These are phyloP conservation scores for Nothocercus nigrocapillus DNA, from an alignment of 2,113 vertebrate species.

Conservation along the genomic window DNA sequence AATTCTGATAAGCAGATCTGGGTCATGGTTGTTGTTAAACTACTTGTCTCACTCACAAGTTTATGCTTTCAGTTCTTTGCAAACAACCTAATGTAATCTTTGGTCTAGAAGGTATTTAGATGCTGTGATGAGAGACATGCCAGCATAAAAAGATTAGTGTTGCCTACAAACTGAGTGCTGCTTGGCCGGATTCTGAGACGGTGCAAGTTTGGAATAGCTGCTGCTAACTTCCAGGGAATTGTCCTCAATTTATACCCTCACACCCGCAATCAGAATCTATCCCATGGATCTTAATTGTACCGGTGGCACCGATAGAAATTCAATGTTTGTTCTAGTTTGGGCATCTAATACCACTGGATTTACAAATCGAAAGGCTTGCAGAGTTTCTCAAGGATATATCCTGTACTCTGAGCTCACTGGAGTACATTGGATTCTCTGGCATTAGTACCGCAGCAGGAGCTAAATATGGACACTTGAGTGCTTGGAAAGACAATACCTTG, in stretches of 20 bases:
- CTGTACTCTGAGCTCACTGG: conserved; percentile 25
- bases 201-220: background rate
- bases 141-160: background rate
- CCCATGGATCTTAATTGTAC: background rate
- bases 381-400: conserved; percentile 15
- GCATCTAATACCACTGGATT: background rate
- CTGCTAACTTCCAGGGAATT: background rate
- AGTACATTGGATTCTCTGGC: conserved; percentile 48
- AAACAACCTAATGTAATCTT: conserved; percentile 23
- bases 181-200: background rate
- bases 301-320: conserved; percentile 44
- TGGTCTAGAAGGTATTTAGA: conserved; percentile 11
- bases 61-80: conserved; percentile 16
- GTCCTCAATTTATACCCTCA: background rate
- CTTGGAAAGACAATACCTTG: conserved; percentile 50
- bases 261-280: background rate
- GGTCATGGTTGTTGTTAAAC: conserved; percentile 21
- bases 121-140: background rate
- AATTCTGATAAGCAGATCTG: conserved; percentile 12
- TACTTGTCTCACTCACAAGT: background rate
- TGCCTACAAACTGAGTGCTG: background rate
- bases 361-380: conserved; percentile 56
- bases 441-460: conserved; percentile 41
- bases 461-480: conserved; percentile 47
- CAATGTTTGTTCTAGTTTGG: conserved; percentile 28